Evolutionary conservation across 2,888 invertebrate genomes (phyloP).

Genomic region (Archips xylosteana): DNA sequence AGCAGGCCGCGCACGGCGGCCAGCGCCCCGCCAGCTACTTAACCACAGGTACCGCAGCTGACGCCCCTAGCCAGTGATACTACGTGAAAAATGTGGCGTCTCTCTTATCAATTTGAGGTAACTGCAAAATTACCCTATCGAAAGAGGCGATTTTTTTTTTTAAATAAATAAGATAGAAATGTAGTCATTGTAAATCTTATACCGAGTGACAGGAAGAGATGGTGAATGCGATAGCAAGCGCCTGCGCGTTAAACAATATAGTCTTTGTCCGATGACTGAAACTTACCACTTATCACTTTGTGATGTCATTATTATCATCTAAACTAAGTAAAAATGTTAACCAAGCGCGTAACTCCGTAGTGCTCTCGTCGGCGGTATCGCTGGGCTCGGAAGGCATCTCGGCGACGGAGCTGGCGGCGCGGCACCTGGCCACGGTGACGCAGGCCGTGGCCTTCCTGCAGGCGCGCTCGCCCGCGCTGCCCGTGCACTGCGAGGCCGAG

Average conservation of each 20-base stretch:
- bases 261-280: no score
- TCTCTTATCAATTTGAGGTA: neutral
- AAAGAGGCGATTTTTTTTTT: no score
- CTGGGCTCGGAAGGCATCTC: conserved; percentile 58
- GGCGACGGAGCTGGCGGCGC: conserved; percentile 78
- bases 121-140: no score
- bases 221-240: no score
- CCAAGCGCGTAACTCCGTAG: conserved; percentile 50
- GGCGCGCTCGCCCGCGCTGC: conserved; percentile 53
- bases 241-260: no score
- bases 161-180: no score
- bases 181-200: no score
- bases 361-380: conserved; percentile 69
- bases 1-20: conserved; percentile 60
- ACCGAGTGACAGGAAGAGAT: no score
- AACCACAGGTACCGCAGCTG: conserved; percentile 58
- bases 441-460: conserved; percentile 83
- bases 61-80: no score
- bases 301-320: no score
- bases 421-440: conserved; percentile 77
- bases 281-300: no score
- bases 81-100: neutral
- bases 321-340: neutral
- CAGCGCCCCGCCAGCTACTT: conserved; percentile 63
- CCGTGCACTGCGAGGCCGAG: conserved; percentile 63